Conservation (phyloP, 53 echinoderm and acorn worm species). For the Patiria pectinifera region DNA sequence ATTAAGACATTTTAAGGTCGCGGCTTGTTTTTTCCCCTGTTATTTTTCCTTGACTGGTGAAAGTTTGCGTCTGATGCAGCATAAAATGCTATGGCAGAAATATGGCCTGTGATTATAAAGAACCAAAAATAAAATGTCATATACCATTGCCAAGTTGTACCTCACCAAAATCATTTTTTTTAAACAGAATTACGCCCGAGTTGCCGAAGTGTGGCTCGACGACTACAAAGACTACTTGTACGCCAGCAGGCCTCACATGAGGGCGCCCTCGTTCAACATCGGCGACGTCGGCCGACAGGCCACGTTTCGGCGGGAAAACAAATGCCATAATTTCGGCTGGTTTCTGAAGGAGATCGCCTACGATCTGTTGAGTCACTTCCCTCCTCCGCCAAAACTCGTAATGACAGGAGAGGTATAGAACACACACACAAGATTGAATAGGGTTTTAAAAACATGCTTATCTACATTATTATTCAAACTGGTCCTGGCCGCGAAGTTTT, state of each 20-base stretch:
- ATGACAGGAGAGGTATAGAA: slow-evolving; percentile 53
- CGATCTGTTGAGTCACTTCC: slow-evolving; percentile 45
- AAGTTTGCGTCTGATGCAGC: too few relatives aligned
- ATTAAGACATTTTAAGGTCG: too few relatives aligned
- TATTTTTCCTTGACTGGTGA: too few relatives aligned
- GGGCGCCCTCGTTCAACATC: slow-evolving; percentile 24
- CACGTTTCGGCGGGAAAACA: slow-evolving; percentile 28
- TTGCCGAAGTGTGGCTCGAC: slow-evolving; percentile 65
- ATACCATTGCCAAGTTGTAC: too few relatives aligned
- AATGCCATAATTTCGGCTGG: slow-evolving; percentile 59
- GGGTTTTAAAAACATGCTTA: not conserved
- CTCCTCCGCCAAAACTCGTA: slow-evolving; percentile 52
- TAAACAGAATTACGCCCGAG: slow-evolving; percentile 43
- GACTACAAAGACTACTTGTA: slow-evolving; percentile 60
- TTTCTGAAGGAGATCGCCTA: slow-evolving; percentile 53
- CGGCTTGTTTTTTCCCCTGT: too few relatives aligned
- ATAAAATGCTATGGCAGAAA: too few relatives aligned
- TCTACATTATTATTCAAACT: too few relatives aligned
- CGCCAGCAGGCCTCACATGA: slow-evolving; percentile 40
- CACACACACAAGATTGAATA: not conserved
- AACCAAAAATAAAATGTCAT: too few relatives aligned
- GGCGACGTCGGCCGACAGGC: slow-evolving; percentile 54
- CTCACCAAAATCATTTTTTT: not conserved
- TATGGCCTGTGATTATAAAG: too few relatives aligned
- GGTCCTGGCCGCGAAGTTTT: too few relatives aligned